Evolutionary conservation across 2,113 vertebrate genomes (phyloP).

Genomic region (Sus scrofa): T2T-Sscrofa CM000821.6:50153501-50154000

Average conservation of each 20-base stretch:
- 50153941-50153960: background rate
- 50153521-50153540: background rate
- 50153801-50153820: background rate
- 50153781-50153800: background rate
- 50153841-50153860: background rate
- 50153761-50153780: background rate
- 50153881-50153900: background rate
- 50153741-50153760: background rate
- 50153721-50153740: background rate
- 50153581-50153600: accelerated
- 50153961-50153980: too few species aligned
- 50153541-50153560: background rate
- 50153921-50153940: background rate
- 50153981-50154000: too few species aligned
- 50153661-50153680: background rate
- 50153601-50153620: background rate
- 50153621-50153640: background rate
- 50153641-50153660: accelerated
- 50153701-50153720: background rate
- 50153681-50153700: background rate
- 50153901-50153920: background rate
- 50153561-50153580: background rate
- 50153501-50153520: too few species aligned
- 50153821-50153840: background rate
- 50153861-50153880: background rate